Evolutionary conservation across 2,888 invertebrate species (phyloP).

Genomic region (Argyra leucocephala): DNA sequence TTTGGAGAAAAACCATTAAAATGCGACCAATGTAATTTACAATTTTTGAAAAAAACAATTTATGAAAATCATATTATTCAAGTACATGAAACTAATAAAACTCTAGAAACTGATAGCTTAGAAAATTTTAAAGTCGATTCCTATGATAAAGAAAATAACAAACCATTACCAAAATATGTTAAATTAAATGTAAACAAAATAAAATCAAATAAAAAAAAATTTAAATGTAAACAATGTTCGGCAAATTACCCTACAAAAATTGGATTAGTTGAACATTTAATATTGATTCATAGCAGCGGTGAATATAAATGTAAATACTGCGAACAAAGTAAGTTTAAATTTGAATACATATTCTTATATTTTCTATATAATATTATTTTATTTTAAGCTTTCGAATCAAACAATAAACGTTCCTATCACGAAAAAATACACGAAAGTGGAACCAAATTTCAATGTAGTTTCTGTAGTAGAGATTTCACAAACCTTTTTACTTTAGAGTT

Average conservation of each 20-base stretch:
- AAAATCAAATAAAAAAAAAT: background rate
- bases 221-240: background rate
- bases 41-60: background rate
- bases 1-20: constrained; percentile 7
- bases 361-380: background rate
- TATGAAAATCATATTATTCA: background rate
- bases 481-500: background rate
- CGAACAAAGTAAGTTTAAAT: background rate
- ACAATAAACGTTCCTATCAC: background rate
- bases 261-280: background rate
- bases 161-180: no score
- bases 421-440: background rate
- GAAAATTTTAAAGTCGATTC: background rate
- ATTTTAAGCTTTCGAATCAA: background rate
- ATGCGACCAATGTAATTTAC: background rate
- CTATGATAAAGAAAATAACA: background rate
- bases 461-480: background rate
- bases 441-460: background rate
- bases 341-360: background rate
- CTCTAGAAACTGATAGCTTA: background rate
- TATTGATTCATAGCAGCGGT: background rate
- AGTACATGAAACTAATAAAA: background rate
- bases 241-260: background rate
- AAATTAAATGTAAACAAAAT: no score
- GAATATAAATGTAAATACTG: background rate